phyloP scores from a whole-genome alignment of 30 jellyfish, hydroid and myxozoan species.

The Aurelia aurita region DNA sequence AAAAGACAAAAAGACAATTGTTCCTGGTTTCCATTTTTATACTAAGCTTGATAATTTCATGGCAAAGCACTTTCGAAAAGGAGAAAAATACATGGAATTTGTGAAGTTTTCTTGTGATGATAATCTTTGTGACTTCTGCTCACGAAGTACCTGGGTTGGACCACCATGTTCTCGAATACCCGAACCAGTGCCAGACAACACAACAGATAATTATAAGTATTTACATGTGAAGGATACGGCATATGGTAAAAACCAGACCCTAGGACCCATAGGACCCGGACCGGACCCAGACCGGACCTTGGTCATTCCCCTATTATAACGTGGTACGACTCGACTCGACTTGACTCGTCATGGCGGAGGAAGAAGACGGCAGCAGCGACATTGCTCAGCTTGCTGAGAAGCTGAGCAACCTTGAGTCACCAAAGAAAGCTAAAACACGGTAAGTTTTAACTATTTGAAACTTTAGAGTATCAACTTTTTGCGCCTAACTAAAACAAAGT shows the following conservation, averaged over 20 bases:
- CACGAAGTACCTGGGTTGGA: conserved; percentile 27
- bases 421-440: not conserved
- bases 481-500: not conserved
- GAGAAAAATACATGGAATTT: conserved; percentile 9
- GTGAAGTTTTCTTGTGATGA: not conserved
- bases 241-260: not conserved
- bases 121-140: conserved; percentile 1
- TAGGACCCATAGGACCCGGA: conserved; percentile 10
- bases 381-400: conserved; percentile 6
- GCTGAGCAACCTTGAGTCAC: conserved; percentile 6
- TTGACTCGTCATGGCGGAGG: not conserved
- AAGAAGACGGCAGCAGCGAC: not conserved
- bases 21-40: conserved; percentile 23
- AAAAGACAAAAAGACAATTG: not conserved
- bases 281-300: not conserved
- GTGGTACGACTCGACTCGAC: not conserved
- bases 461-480: not conserved
- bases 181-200: conserved; percentile 42
- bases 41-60: conserved; percentile 1
- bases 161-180: conserved; percentile 36
- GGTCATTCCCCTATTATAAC: not conserved
- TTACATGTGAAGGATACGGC: conserved; percentile 15
- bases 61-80: not conserved
- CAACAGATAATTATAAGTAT: conserved; percentile 17
- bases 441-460: not conserved